phyloP scores from a whole-genome alignment of 2,888 invertebrate genomes.

The Melanotus villosus region DNA sequence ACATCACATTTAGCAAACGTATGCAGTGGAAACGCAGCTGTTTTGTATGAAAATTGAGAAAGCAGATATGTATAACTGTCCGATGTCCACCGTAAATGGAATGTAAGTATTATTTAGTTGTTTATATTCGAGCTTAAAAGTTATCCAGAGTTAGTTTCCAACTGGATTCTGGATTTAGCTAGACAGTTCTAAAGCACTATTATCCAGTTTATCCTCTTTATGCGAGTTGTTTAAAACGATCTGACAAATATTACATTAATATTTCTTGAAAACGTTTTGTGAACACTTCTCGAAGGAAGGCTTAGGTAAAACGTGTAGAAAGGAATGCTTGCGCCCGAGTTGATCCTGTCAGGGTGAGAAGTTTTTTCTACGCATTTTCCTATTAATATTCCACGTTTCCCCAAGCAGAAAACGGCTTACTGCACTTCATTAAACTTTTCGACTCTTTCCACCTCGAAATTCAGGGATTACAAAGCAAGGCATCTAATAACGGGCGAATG shows the following conservation, averaged over 20 bases:
- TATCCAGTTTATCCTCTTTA: slow-evolving; percentile 3
- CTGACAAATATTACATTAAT: slow-evolving; percentile 20
- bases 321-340: background rate
- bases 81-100: no score
- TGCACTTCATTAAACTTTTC: slow-evolving; percentile 28
- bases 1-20: no score
- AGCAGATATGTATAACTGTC: no score
- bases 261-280: slow-evolving; percentile 5
- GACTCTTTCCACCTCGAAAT: slow-evolving; percentile 8
- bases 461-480: slow-evolving; percentile 14
- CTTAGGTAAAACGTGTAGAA: slow-evolving; percentile 9
- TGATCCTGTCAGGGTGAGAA: slow-evolving; percentile 6
- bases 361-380: slow-evolving; percentile 15
- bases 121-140: slow-evolving; percentile 3
- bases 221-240: slow-evolving; percentile 6
- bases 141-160: background rate
- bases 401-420: slow-evolving; percentile 20
- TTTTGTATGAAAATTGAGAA: no score
- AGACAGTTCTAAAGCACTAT: slow-evolving; percentile 13
- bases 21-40: no score
- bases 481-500: slow-evolving; percentile 31
- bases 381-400: slow-evolving; percentile 19
- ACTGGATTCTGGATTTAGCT: background rate
- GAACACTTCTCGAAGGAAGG: background rate
- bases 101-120: background rate